These are phyloP conservation scores for Zeugodacus cucurbitae DNA, from an alignment of 1,140 invertebrate genomes.

Conservation along the genomic window DNA sequence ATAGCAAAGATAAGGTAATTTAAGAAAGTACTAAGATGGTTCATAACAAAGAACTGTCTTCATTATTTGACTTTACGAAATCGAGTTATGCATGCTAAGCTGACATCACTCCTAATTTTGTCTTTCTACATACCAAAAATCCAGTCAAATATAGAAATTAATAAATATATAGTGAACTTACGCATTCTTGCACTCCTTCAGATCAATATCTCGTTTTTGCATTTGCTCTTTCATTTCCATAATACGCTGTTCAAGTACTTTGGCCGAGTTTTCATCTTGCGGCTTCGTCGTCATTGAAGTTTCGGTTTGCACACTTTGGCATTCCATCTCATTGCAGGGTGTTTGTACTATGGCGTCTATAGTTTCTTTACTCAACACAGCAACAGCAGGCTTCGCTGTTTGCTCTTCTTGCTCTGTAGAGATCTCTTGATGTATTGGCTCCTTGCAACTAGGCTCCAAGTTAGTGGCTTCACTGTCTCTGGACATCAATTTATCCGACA, in stretches of 20 bases:
- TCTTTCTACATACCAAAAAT: too few species aligned
- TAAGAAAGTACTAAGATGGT: too few species aligned
- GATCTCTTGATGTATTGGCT: not conserved
- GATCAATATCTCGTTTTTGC: not conserved
- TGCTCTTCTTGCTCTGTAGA: not conserved
- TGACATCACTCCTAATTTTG: too few species aligned
- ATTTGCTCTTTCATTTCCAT: constrained; percentile 5
- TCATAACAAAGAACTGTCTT: too few species aligned
- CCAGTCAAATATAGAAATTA: not conserved
- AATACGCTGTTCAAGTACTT: not conserved
- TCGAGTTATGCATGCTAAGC: too few species aligned
- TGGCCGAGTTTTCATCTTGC: not conserved
- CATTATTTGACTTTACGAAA: too few species aligned
- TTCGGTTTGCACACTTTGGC: not conserved
- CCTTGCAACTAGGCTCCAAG: too few species aligned
- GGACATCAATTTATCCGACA: not conserved
- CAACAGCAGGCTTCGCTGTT: constrained; percentile 44
- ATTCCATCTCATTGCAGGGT: constrained; percentile 32
- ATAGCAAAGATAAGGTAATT: too few species aligned
- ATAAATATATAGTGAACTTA: not conserved
- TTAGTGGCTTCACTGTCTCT: not conserved
- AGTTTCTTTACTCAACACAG: constrained; percentile 17
- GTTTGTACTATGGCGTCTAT: not conserved
- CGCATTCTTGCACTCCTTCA: not conserved
- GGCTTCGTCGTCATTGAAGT: not conserved